These are phyloP conservation scores for Callospermophilus lateralis DNA, from an alignment of 2,113 vertebrate species.

Conservation along the genomic window DNA sequence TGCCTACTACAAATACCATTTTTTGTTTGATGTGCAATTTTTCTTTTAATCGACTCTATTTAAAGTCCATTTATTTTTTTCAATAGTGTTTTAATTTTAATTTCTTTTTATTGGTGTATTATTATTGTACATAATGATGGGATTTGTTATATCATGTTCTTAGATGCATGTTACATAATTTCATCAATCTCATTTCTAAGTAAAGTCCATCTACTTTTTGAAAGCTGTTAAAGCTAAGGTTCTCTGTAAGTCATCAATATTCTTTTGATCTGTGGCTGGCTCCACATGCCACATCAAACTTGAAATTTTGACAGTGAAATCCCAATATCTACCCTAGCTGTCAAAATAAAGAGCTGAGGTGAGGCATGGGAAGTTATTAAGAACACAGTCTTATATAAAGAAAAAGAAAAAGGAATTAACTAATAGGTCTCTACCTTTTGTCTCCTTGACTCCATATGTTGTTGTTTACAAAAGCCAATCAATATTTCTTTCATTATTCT, in stretches of 20 bases:
- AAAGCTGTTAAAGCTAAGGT: neutral
- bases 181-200: too few species aligned
- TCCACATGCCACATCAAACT: neutral
- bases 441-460: neutral
- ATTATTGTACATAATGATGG: too few species aligned
- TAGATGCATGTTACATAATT: too few species aligned
- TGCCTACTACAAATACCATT: neutral
- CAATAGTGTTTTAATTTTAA: neutral
- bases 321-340: neutral
- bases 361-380: fast-evolving
- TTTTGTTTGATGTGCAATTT: neutral
- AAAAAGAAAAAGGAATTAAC: neutral
- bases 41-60: neutral
- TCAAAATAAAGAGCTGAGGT: neutral
- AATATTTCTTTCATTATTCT: neutral
- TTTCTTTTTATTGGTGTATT: too few species aligned
- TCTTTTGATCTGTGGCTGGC: neutral
- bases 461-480: neutral
- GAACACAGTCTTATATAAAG: neutral
- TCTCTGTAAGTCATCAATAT: neutral
- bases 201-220: neutral
- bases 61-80: neutral
- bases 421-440: neutral
- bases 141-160: too few species aligned
- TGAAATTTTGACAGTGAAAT: neutral